A percentile compares a stretch with the other conserved stretches of the same genome.
Conservation (phyloP, 2,888 invertebrate genomes). For the Sialis fuliginosa region DNA sequence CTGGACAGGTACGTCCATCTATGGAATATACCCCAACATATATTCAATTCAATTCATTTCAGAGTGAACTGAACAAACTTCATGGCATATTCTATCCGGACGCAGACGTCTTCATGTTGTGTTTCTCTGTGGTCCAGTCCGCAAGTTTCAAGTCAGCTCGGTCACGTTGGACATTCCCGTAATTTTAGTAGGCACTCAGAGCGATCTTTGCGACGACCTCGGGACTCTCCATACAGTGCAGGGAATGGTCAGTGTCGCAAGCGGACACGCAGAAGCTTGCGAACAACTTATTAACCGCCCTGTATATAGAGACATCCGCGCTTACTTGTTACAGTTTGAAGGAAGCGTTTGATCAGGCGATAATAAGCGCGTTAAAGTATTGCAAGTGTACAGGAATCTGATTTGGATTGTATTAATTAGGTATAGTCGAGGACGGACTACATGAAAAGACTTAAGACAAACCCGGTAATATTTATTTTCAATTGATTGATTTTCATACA, state of each 20-base stretch:
- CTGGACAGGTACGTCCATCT: constrained; percentile 89
- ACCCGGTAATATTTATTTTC: no score
- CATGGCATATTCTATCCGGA: constrained; percentile 83
- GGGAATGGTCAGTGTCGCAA: constrained; percentile 57
- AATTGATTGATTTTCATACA: no score
- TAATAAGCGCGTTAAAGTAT: constrained; percentile 57
- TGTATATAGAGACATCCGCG: constrained; percentile 84
- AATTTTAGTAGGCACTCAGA: constrained; percentile 64
- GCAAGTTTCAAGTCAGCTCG: constrained; percentile 72
- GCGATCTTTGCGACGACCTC: constrained; percentile 47
- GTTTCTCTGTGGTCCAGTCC: constrained; percentile 80
- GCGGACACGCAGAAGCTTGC: constrained; percentile 59
- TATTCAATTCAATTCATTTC: constrained; percentile 19
- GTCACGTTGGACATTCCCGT: constrained; percentile 62
- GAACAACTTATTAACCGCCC: constrained; percentile 57
- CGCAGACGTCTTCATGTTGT: constrained; percentile 82
- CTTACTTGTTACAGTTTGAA: constrained; percentile 77
- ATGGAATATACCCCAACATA: no score
- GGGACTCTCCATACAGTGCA: constrained; percentile 35
- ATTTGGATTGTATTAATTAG: no score
- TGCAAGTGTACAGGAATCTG: no score
- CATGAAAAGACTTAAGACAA: no score
- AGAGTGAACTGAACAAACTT: constrained; percentile 81
- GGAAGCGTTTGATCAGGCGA: constrained; percentile 83
- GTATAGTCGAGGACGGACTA: no score